A percentile compares a stretch with the other conserved stretches of the same genome.
These are phyloP conservation scores for Pteropus rufus DNA, from an alignment of 2,797 vertebrate species.

Conservation along the genomic window DNA sequence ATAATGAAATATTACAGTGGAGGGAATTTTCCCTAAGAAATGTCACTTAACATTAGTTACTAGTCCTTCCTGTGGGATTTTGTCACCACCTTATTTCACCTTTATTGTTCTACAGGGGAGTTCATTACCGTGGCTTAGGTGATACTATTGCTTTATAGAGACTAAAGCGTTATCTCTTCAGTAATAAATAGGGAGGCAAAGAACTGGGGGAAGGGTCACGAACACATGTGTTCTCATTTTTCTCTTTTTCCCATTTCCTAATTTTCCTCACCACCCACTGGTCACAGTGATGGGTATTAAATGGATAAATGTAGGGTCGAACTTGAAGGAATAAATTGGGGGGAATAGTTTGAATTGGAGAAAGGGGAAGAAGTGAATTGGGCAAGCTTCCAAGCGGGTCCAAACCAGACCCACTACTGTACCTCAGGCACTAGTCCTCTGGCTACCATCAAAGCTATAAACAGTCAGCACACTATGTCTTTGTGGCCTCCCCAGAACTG, in stretches of 20 bases:
- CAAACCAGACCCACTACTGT: background rate
- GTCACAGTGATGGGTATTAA: background rate
- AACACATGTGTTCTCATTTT: background rate
- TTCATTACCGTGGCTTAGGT: constrained; percentile 28
- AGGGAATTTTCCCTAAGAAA: constrained; percentile 54
- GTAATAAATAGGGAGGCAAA: background rate
- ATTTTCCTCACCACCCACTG: background rate
- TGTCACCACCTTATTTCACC: constrained; percentile 63
- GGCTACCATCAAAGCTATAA: background rate
- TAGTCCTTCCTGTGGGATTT: constrained; percentile 62
- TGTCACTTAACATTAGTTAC: constrained; percentile 64
- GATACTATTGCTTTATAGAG: constrained; percentile 41
- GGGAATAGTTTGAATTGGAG: background rate
- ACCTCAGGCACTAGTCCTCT: background rate
- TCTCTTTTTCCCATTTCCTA: background rate
- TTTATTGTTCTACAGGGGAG: constrained; percentile 58
- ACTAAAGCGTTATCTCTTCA: constrained; percentile 6
- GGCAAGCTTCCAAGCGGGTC: background rate
- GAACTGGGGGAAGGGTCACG: background rate
- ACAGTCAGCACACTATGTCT: background rate
- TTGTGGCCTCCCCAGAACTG: background rate
- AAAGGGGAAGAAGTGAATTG: background rate
- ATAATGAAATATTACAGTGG: constrained; percentile 62
- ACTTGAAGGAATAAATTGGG: background rate
- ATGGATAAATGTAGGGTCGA: background rate